Conservation (phyloP, 2,888 invertebrate species). For the Gandaritis pyraliata region DNA sequence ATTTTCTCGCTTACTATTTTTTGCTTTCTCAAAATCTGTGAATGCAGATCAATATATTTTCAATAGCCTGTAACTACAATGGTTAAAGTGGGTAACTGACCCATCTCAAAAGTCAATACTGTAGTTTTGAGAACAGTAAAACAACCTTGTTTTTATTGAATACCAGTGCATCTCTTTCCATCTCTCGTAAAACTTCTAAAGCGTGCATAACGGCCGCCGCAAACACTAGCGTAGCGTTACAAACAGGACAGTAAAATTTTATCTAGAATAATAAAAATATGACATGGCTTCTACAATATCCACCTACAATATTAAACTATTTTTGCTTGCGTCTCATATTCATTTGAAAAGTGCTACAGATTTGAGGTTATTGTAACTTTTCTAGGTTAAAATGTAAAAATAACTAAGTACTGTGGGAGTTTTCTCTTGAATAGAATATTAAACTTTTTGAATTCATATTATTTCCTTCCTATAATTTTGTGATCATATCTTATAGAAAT, state of each 20-base stretch:
- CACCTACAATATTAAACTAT: conserved; percentile 1
- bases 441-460: too few relatives aligned
- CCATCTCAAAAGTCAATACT: too few relatives aligned
- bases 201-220: conserved; percentile 31
- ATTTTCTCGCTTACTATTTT: too few relatives aligned
- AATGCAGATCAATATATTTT: too few relatives aligned
- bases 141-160: conserved; percentile 1
- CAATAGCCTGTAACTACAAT: too few relatives aligned
- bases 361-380: background rate
- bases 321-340: conserved; percentile 8
- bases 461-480: too few relatives aligned
- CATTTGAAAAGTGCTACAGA: background rate
- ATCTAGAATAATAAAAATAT: conserved; percentile 59
- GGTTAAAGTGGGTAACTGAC: too few relatives aligned
- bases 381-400: background rate
- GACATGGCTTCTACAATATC: conserved; percentile 45
- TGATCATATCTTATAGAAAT: too few relatives aligned
- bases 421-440: too few relatives aligned
- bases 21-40: too few relatives aligned
- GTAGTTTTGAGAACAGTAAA: too few relatives aligned
- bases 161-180: conserved; percentile 13
- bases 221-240: conserved; percentile 45
- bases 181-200: conserved; percentile 30
- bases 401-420: too few relatives aligned
- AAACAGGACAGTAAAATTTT: conserved; percentile 64